Evolutionary conservation across 2,888 invertebrate genomes (phyloP), one percentile per base, ranked within the genome.

Genomic region (Agrotis ipsilon): DNA sequence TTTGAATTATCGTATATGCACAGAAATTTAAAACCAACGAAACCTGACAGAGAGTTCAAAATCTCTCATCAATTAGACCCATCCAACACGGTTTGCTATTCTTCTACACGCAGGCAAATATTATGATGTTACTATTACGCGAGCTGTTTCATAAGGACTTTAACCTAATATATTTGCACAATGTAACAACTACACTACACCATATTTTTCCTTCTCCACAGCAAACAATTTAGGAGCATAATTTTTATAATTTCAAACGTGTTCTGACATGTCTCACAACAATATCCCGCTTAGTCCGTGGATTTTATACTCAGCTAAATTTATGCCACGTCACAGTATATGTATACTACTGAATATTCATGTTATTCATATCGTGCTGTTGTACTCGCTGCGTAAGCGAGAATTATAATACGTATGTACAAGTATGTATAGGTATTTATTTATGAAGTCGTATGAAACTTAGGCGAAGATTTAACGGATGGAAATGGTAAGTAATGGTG

Each of bases 321-420:
- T 92, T 92, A 92, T 92, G 91, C 92, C 86, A 85, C 86, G 91
- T 92, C 93, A 91, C 92, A 90, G 85, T 85, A 89, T 89, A 39
- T 39, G 39, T 39, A 82, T 81, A 80, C 83, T 85, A 81, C 81
- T 93, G 93, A 93, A 93, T 93, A 93, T 93, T 93, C 93, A 93
- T 93, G 87, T 87, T 85, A 87, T 88, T 85, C 80, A 84, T 79
- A 81, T 81, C 82, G 79, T 79, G 81, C 81, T 84, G 84, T 85
- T 86, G 83, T 85, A 76, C 75, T 78, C 72, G 59, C 79, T 81
- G 72, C 74, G 77, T 82, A 75, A 68, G 72, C 76, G 75, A 77
- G 72, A 80, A 84, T 86, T 78, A 84, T 81, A 83, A 60, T 64
- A 80, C 67, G 60, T 69, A 80, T 62, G 60, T 71, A 70, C 54